Conservation (phyloP, 2,888 invertebrate genomes). For the Phyllotreta cruciferae region DNA sequence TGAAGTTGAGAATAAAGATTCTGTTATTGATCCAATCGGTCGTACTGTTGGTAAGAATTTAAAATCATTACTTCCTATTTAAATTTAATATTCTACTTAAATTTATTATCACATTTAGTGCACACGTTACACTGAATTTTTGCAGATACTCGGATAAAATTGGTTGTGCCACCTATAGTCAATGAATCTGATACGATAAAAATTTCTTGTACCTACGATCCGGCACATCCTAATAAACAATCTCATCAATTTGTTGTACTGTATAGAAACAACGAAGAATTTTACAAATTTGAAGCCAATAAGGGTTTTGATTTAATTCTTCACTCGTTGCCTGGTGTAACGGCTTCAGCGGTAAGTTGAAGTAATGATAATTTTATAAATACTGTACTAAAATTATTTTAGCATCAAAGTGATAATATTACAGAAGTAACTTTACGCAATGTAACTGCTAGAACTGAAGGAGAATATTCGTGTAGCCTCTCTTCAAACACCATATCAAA, state of each 20-base stretch:
- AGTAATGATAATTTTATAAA: not conserved
- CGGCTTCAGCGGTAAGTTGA: constrained; percentile 2
- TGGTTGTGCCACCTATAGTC: not conserved
- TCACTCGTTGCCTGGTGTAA: not conserved
- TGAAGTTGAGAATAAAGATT: no score
- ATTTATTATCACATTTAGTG: no score
- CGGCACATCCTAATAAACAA: not conserved
- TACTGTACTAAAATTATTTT: not conserved
- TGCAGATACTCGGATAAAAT: no score
- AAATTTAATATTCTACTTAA: no score
- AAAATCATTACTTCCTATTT: no score
- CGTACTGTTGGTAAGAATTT: no score
- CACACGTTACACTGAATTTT: no score
- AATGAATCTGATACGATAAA: not conserved
- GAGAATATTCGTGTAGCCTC: not conserved
- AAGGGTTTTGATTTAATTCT: not conserved
- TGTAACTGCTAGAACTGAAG: not conserved
- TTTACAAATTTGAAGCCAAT: constrained; percentile 2
- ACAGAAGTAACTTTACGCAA: constrained; percentile 3
- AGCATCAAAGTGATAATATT: not conserved
- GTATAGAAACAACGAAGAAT: not conserved
- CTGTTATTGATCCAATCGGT: no score
- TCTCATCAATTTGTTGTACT: not conserved
- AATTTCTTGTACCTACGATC: constrained; percentile 1
- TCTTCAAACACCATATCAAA: not conserved